Evolutionary conservation across 2,888 invertebrate genomes (phyloP).

Genomic region (Macrosoma leucophasiata): DNA sequence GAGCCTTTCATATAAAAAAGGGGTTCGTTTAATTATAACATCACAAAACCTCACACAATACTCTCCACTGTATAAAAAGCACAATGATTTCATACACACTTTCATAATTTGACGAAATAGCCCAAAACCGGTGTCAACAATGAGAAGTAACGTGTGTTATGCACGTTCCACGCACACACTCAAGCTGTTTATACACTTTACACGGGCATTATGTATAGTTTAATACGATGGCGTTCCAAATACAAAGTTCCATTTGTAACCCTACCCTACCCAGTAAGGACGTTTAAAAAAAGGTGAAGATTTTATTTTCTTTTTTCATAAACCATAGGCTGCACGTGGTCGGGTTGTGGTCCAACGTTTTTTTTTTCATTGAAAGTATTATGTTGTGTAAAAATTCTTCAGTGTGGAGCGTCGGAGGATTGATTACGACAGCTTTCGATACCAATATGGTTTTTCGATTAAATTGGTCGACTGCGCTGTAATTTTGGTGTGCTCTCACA

Average conservation of each 20-base stretch:
- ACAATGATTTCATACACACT: conserved; percentile 8
- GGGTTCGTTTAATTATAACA: too few relatives aligned
- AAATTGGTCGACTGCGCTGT: conserved; percentile 20
- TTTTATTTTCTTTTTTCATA: conserved; percentile 55
- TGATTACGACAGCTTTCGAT: conserved; percentile 42
- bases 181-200: conserved; percentile 23
- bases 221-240: conserved; percentile 41
- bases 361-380: conserved; percentile 60
- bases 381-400: conserved; percentile 62
- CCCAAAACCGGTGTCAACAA: conserved; percentile 21
- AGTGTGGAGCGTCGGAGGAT: conserved; percentile 38
- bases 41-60: too few relatives aligned
- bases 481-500: too few relatives aligned
- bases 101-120: conserved; percentile 19
- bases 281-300: conserved; percentile 54
- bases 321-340: conserved; percentile 66
- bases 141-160: conserved; percentile 39
- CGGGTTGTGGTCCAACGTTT: conserved; percentile 62
- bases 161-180: conserved; percentile 43
- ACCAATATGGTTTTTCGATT: conserved; percentile 27
- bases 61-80: too few relatives aligned
- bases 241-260: conserved; percentile 67
- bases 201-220: conserved; percentile 28
- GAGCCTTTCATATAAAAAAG: too few relatives aligned
- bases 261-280: conserved; percentile 55